Percentiles rank a stretch among this genome's conserved stretches.
Conservation (phyloP, 2,113 vertebrate species). For the Pomatostomus ruficeps region DNA sequence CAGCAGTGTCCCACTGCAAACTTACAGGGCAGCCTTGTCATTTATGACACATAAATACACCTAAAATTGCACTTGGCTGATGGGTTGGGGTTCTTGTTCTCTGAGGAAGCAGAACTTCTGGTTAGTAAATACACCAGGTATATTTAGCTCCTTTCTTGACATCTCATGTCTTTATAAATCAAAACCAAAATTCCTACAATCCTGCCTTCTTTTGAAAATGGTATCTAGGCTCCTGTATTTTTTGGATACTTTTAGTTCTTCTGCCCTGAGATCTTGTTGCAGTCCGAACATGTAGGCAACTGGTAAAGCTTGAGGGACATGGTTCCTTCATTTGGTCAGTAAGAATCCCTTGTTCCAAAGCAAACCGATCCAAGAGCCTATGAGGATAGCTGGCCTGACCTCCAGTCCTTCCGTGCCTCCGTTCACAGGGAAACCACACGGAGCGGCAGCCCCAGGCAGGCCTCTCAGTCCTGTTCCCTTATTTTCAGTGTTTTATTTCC, state of each 20-base stretch:
- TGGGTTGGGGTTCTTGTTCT: accelerated
- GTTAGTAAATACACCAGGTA: neutral
- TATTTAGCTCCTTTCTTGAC: neutral
- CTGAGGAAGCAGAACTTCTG: neutral
- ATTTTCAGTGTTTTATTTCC: neutral
- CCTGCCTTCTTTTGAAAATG: neutral
- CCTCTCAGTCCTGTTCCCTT: neutral
- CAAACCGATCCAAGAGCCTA: accelerated
- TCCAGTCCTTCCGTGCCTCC: neutral
- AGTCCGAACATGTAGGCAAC: neutral
- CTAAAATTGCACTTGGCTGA: neutral
- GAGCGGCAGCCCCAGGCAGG: neutral
- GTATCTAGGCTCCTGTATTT: neutral
- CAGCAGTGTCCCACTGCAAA: neutral
- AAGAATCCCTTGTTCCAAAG: neutral
- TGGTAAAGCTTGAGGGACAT: neutral
- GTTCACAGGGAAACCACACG: neutral
- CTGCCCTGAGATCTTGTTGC: neutral
- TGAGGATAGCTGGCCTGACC: neutral
- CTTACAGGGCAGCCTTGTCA: neutral
- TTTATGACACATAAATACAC: neutral
- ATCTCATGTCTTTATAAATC: neutral
- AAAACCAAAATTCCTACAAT: neutral
- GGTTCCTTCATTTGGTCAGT: neutral
- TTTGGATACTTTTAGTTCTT: neutral